These are phyloP conservation scores for Entomobrya proxima DNA, from an alignment of 2,888 invertebrate genomes.

Conservation along the genomic window DNA sequence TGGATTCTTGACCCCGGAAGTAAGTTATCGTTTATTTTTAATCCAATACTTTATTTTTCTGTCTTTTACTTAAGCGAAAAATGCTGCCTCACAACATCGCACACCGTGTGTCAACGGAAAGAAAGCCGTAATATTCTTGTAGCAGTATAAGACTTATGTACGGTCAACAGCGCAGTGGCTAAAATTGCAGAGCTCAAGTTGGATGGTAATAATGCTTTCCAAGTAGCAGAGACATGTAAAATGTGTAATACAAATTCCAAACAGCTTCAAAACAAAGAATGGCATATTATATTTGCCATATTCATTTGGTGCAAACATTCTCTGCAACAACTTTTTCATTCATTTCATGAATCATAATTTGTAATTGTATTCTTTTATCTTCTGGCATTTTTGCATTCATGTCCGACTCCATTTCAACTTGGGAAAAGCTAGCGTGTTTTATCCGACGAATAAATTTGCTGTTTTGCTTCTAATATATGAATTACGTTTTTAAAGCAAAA, in stretches of 20 bases:
- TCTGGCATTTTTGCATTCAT: not conserved
- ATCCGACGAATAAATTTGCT: not conserved
- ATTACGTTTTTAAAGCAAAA: constrained; percentile 12
- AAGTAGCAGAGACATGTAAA: too few species aligned
- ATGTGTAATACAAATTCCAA: too few species aligned
- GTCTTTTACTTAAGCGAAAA: too few species aligned
- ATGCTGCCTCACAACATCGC: too few species aligned
- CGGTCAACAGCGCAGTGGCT: too few species aligned
- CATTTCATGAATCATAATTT: not conserved
- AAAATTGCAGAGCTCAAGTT: too few species aligned
- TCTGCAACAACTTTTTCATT: not conserved
- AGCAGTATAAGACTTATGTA: too few species aligned
- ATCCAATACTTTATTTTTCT: not conserved
- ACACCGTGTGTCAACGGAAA: too few species aligned
- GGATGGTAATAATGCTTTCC: too few species aligned
- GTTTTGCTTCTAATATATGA: not conserved
- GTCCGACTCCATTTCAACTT: not conserved
- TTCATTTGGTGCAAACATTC: constrained; percentile 4
- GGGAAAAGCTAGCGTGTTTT: not conserved
- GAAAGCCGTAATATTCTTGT: too few species aligned
- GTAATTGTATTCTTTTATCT: not conserved
- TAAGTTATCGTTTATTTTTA: constrained; percentile 78
- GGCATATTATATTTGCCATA: not conserved
- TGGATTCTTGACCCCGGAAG: constrained; percentile 89
- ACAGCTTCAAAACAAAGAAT: too few species aligned